Conservation (phyloP, 2,888 invertebrate species). For the Tipula vernalis region DNA sequence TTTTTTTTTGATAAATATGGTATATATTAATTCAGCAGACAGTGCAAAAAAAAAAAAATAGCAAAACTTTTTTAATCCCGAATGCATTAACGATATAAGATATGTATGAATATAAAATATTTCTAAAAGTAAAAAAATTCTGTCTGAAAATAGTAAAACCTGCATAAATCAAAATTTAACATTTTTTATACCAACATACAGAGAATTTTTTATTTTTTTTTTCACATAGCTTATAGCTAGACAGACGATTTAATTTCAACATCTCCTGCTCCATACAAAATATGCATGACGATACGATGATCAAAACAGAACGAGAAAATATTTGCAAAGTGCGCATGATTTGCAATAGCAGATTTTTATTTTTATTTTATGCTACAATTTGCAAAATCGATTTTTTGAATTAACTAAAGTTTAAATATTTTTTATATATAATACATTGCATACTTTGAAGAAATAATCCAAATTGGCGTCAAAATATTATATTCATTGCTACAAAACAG, state of each 20-base stretch:
- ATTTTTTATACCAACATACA: too few species aligned
- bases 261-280: not conserved
- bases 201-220: too few species aligned
- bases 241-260: not conserved
- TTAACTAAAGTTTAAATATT: not conserved
- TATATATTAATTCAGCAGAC: too few species aligned
- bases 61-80: too few species aligned
- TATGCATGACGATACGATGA: not conserved
- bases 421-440: not conserved
- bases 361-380: not conserved
- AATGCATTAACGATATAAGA: too few species aligned
- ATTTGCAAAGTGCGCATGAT: not conserved
- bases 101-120: too few species aligned
- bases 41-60: too few species aligned
- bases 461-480: not conserved
- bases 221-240: not conserved
- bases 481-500: not conserved
- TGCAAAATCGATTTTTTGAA: not conserved
- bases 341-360: not conserved
- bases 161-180: too few species aligned
- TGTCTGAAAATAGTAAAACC: too few species aligned
- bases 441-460: not conserved
- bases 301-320: not conserved
- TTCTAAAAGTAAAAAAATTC: too few species aligned
- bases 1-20: too few species aligned